Evolutionary conservation across 1,140 invertebrate genomes (phyloP), one percentile per base, ranked within the genome.

Genomic region (Tyrophagus putrescentiae): DNA sequence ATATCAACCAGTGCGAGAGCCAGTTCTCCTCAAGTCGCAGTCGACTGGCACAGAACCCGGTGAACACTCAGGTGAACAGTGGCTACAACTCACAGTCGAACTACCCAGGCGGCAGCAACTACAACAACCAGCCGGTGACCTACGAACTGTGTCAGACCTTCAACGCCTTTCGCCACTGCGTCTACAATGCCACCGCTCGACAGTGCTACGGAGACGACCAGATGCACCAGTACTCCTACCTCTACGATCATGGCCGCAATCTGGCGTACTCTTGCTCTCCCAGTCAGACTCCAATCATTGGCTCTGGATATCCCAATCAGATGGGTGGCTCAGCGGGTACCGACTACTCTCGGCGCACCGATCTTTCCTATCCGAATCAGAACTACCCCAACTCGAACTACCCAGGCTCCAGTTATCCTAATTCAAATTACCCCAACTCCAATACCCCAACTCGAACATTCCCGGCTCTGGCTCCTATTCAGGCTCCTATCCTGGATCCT

Each of bases 221-320:
- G 0, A 36, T 39, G 3, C 50, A 45, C 1, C 31, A 64, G 41
- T 57, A 54, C 23, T 62, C 61, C 4, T 66, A 66, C 34, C 34
- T 66, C 23, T 18, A 65, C 16, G 65, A 66, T 42, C 60, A 57
- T 9, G 62, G 57, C 0, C 59, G 54, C 0, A 62, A 66, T 21
- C 39, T 66, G 59, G 33, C 63, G 3, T 66, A 64, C 64, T 60
- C 42, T 2, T 66, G 65, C 18, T 39, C 57, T 31, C 18, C 63
- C 16, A 6, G 4, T 13, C 34, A 59, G 2, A 41, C 9, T 3
- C 21, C 18, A 29, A 5, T 18, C 13, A 29, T 13, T 16, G 18
- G 18, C 4, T n/a, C n/a, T n/a, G n/a, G n/a, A n/a, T n/a, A n/a
- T n/a, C n/a, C n/a, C n/a, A n/a, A n/a, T n/a, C n/a, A n/a, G n/a